Evolutionary conservation across 1,140 invertebrate genomes (phyloP).

Genomic region (Lasioglossum baleicum): DNA sequence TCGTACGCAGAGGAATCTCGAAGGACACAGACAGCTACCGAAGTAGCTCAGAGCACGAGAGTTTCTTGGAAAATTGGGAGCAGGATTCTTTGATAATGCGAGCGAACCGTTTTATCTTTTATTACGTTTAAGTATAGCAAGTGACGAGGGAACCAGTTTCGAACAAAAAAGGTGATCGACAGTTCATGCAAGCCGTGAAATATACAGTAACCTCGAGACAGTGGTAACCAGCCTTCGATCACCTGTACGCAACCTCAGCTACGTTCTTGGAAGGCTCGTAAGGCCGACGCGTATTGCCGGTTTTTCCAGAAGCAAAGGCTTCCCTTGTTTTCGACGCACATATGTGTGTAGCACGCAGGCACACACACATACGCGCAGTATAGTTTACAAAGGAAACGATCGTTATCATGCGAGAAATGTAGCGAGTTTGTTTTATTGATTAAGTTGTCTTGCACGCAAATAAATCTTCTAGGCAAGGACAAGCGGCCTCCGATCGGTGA

Average conservation of each 20-base stretch:
- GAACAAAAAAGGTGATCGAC: conserved; percentile 39
- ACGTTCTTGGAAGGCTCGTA: conserved; percentile 42
- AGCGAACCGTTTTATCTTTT: conserved; percentile 29
- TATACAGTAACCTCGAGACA: conserved; percentile 62
- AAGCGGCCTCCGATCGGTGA: background rate
- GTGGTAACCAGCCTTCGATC: conserved; percentile 58
- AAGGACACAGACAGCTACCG: no score
- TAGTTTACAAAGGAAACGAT: background rate
- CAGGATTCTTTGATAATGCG: conserved; percentile 35
- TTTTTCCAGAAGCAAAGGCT: conserved; percentile 40
- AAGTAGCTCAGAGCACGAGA: background rate
- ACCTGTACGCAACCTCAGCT: conserved; percentile 20
- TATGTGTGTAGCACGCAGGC: no score
- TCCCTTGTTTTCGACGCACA: background rate
- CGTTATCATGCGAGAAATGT: conserved; percentile 24
- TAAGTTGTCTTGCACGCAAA: background rate
- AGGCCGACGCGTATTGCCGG: conserved; percentile 26
- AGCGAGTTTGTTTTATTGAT: background rate
- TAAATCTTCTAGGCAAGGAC: conserved; percentile 24
- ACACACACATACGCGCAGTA: background rate
- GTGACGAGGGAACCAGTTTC: conserved; percentile 53
- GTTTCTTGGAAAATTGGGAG: conserved; percentile 18
- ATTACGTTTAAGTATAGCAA: conserved; percentile 43
- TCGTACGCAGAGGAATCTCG: no score
- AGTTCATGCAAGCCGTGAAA: conserved; percentile 49